Evolutionary conservation across 2,888 invertebrate genomes (phyloP).

Genomic region (Matsumyia berberina): DNA sequence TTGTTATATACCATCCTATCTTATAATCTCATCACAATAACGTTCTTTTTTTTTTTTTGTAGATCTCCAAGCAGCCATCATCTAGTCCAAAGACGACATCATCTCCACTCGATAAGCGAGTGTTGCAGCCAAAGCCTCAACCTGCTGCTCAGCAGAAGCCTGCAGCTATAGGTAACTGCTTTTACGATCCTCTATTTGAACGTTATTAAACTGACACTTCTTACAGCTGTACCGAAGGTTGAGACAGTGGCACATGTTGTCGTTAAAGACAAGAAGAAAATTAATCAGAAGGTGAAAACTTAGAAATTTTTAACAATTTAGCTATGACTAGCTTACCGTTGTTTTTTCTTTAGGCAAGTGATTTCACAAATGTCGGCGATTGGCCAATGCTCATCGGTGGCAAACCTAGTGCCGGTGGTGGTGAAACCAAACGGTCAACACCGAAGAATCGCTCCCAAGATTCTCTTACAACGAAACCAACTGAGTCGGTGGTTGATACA

Average conservation of each 20-base stretch:
- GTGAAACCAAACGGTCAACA: conserved; percentile 83
- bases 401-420: conserved; percentile 84
- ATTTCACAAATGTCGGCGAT: conserved; percentile 94
- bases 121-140: conserved; percentile 88
- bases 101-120: conserved; percentile 87
- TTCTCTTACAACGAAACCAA: conserved; percentile 37
- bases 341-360: conserved; percentile 89
- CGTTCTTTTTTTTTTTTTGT: conserved; percentile 63
- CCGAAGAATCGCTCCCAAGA: conserved; percentile 79
- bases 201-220: conserved; percentile 71
- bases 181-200: conserved; percentile 25
- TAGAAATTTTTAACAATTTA: too few relatives aligned
- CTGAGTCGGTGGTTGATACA: conserved; percentile 34
- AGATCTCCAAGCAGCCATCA: conserved; percentile 84
- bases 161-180: conserved; percentile 79
- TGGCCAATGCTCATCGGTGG: conserved; percentile 94
- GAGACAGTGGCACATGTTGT: conserved; percentile 82
- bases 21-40: background rate
- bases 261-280: conserved; percentile 85
- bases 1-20: background rate
- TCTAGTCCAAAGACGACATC: conserved; percentile 83
- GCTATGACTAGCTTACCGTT: background rate
- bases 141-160: conserved; percentile 77
- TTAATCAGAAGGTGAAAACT: conserved; percentile 86
- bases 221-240: conserved; percentile 79